Base-by-base conservation (phyloP, 2,113 vertebrate species). In the Girardinichthys multiradiatus region DNA sequence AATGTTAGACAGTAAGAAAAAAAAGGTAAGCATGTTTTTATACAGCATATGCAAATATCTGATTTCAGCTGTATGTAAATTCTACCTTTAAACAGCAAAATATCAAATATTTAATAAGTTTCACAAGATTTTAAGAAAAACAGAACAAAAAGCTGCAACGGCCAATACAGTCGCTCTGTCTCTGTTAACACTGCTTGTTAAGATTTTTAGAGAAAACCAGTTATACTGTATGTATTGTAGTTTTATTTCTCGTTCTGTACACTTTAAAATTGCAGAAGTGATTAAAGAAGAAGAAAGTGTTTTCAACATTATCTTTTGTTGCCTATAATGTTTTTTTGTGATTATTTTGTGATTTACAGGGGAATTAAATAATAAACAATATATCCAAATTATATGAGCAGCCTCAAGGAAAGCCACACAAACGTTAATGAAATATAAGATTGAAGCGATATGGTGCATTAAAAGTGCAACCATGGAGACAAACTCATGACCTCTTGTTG, bases 391-490 rank as follows among this genome's bases (percentile, higher is more conserved):
- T 3, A 54, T 24, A 24, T n/a, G 5, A 2, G 24, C 48, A 51
- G 5, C 48, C 21, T 24, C 68, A 73, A 48, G 48, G 35, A 70
- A 68, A 37, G 21, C 39, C 29, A 21, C 4, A 24, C 33, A 39
- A 51, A 51, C 59, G 65, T 79, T 66, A 65, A 58, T 72, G 45
- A 15, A 74, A 62, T 29, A 54, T 37, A 61, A 72, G 29, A 7
- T 19, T 26, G 39, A 76, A 35, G 68, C 57, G 45, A 60, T 54
- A 45, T 4, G 7, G 51, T 2, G 21, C 2, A 1, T 51, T 64
- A 80, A 29, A 4, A 57, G 30, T 30, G 64, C 70, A 82, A 85
- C 83, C 79, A 72, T 81, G 67, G 17, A 76, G 61, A 81, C 72
- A 15, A 72, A 72, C 61, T 27, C 66, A 28, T 7, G 76, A 80